These are phyloP conservation scores for Megalonaias nervosa DNA, from an alignment of 1,140 invertebrate species.

Conservation along the genomic window DNA sequence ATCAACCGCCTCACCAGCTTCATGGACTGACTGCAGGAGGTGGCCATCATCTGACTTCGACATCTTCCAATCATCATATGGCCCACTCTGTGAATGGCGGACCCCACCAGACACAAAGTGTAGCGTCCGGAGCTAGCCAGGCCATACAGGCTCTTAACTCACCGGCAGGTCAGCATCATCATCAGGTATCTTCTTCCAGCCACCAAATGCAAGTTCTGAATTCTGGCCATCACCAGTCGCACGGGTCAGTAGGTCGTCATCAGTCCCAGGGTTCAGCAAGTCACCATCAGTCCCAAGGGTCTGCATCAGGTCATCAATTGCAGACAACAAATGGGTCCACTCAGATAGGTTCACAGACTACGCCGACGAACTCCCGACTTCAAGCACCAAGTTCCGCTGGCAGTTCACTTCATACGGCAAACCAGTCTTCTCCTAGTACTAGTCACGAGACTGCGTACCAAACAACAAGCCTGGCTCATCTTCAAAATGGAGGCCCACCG, in stretches of 20 bases:
- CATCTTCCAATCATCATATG: background rate
- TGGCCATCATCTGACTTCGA: background rate
- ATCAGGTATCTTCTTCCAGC: too few relatives aligned
- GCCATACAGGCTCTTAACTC: too few relatives aligned
- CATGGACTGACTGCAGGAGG: background rate
- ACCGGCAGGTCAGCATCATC: too few relatives aligned
- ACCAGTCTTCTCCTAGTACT: constrained; percentile 17
- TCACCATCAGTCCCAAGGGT: constrained; percentile 28
- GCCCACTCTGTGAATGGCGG: too few relatives aligned
- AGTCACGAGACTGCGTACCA: constrained; percentile 13
- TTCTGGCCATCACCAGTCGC: constrained; percentile 11
- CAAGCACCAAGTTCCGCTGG: constrained; percentile 22
- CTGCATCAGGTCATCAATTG: constrained; percentile 27
- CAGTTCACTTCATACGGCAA: constrained; percentile 6
- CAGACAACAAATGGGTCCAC: constrained; percentile 11
- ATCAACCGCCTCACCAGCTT: constrained; percentile 51
- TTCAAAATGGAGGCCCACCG: constrained; percentile 33
- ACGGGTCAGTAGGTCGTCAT: constrained; percentile 7
- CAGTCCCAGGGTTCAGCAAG: constrained; percentile 18
- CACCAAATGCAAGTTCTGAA: constrained; percentile 11
- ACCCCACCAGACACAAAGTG: too few relatives aligned
- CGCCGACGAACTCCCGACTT: background rate
- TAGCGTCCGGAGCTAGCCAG: too few relatives aligned
- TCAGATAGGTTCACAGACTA: background rate
- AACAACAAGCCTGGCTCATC: constrained; percentile 17